Conservation (phyloP, 2,888 invertebrate genomes). For the Acanthosepion esculentum region DNA sequence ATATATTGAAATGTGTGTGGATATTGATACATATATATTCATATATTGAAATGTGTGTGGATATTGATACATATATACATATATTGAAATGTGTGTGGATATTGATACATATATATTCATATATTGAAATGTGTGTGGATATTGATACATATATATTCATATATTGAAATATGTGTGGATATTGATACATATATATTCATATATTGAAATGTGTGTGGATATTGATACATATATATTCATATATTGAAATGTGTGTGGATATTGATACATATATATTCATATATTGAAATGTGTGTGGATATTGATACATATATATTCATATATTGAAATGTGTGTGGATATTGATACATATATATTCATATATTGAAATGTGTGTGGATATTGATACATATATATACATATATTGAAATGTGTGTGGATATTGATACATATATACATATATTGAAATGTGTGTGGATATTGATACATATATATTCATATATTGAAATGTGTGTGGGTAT, state of each 20-base stretch:
- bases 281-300: background rate
- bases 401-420: no score
- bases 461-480: background rate
- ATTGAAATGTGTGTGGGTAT: no score
- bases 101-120: background rate
- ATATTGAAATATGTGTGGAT: no score
- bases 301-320: background rate
- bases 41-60: background rate
- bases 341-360: background rate
- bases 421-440: background rate
- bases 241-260: no score
- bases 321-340: no score
- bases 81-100: no score
- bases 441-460: background rate
- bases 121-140: background rate
- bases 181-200: background rate
- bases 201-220: background rate
- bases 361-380: background rate
- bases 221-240: background rate
- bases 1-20: background rate
- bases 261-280: background rate
- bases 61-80: background rate
- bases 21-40: background rate
- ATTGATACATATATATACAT: background rate
- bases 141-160: background rate